Evolutionary conservation across 1,140 invertebrate genomes (phyloP).

Genomic region (Brachionus angularis): DNA sequence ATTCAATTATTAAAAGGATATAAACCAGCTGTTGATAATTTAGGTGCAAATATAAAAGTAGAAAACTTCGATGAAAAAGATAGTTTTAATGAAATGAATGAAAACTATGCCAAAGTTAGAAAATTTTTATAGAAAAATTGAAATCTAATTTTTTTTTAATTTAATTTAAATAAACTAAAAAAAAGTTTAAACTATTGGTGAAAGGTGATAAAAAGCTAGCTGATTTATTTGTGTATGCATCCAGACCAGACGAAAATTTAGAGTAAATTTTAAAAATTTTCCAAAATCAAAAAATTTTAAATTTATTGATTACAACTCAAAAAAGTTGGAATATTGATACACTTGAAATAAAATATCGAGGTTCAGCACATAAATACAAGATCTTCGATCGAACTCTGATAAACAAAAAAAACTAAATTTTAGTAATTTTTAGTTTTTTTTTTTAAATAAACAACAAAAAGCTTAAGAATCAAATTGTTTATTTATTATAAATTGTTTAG

Average conservation of each 20-base stretch:
- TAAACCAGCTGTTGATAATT: neutral
- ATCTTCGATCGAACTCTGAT: conserved; percentile 37
- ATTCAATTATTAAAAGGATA: conserved; percentile 6
- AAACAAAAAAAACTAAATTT: too few species aligned
- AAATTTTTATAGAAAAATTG: neutral
- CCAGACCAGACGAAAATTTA: neutral
- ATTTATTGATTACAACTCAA: too few species aligned
- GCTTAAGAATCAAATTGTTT: too few species aligned
- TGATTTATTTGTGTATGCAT: conserved; percentile 23
- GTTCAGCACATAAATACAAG: conserved; percentile 24
- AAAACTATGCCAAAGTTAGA: neutral
- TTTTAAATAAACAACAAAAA: too few species aligned
- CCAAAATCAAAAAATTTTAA: too few species aligned
- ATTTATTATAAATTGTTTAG: too few species aligned
- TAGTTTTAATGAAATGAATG: conserved; percentile 6
- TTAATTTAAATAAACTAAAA: too few species aligned
- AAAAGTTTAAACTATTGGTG: conserved; percentile 7
- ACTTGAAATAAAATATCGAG: conserved; percentile 32
- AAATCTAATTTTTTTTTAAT: too few species aligned
- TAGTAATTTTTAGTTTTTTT: too few species aligned
- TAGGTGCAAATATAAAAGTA: neutral
- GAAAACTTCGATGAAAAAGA: conserved; percentile 13
- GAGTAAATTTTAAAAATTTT: conserved; percentile 6
- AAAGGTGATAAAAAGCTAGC: conserved; percentile 24
- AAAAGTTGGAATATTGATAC: conserved; percentile 34